Evolutionary conservation across 30 jellyfish, hydroid and myxozoan genomes (phyloP), one percentile per base, ranked within the genome.

Genomic region (Haliclystus octoradiatus): DNA sequence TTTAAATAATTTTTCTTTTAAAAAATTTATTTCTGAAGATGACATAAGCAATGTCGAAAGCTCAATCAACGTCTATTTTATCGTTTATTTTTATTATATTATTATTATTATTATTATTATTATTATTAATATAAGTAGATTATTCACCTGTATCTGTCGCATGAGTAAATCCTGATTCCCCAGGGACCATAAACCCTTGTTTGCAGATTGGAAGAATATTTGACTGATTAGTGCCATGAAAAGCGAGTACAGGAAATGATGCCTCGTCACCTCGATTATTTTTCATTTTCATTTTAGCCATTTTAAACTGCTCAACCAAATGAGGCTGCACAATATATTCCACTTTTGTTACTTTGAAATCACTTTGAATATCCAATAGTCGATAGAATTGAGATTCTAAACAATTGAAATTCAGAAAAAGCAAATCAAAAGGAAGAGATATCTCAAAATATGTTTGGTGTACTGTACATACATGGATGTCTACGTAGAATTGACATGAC

Each of bases 331-430:
- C 80, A 35, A 80, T 85, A 34, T 80, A 80, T 52, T 80, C 93
- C 26, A 80, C 93, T 63, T 72, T 80, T 2, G 78, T 65, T 0
- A 80, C 93, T 34, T 73, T 72, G 73, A 25, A 80, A 3, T 81
- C 65, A 57, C 93, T 71, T 26, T 80, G 81, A 0, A 72, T 49
- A 2, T 76, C 77, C 28, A 80, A 53, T 1, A 80, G 77, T 31
- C 93, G 76, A 46, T 80, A 80, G 52, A 80, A 80, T 85, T 80
- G 93, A 0, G 93, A 80, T 61, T 80, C 93, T 80, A 9, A 30
- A 69, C 27, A 35, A 68, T 14, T 2, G 46, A 71, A 2, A 2
- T 19, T 31, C 19, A 3, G 13, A 57, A 7, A 57, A 14, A 9
- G 7, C 31, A 9, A 7, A 13, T 9, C 28, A 57, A 24, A 5